Base-by-base conservation (phyloP, 2,113 vertebrate genomes). In the Melanotaenia duboulayi region DNA sequence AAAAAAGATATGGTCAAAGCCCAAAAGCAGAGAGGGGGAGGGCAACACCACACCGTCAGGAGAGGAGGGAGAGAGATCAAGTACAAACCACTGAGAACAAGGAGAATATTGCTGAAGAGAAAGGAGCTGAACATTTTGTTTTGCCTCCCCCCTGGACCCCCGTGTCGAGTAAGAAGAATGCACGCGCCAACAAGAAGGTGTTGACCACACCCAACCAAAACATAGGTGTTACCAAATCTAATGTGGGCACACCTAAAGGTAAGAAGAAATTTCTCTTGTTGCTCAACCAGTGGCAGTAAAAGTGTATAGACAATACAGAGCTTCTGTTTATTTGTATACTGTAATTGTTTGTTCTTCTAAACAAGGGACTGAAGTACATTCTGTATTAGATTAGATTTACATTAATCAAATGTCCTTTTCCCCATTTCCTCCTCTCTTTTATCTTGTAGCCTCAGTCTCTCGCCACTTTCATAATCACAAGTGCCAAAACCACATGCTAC, bases 101-200 rank as follows among this genome's bases (percentile, higher is more conserved):
- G 92, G 96, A 97, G 74, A 96, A 98, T 67, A 25, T 91, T 4
- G 55, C 82, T 7, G 83, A 63, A 2, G 71, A 70, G 32, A 92
- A 88, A 74, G 90, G 89, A 11, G 86, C 90, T 14, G 87, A 92
- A 0, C 54, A 83, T 2, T 96, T 97, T 86, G 84, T 60, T 0
- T 76, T 95, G 83, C 95, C 95, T 63, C 86, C 92, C 64, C 94
- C 94, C 12, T 92, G 90, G 72, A 96, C 92, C 22, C 93, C 95
- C 4, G 85, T 11, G 8, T 77, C 82, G 78, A 82, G 32, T 42
- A 93, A 74, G 35, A 96, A 93, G 88, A 93, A 24, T 22, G 48
- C 76, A 11, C 78, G 80, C 23, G 86, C 87, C 73, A 81, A 82
- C 76, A 95, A 89, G 51, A 91, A 90, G 7, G 78, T 89, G 49